Percentiles rank a stretch among this genome's conserved stretches.
These are phyloP conservation scores for Cynocephalus volans DNA, from an alignment of 2,113 vertebrate genomes.

Conservation along the genomic window DNA sequence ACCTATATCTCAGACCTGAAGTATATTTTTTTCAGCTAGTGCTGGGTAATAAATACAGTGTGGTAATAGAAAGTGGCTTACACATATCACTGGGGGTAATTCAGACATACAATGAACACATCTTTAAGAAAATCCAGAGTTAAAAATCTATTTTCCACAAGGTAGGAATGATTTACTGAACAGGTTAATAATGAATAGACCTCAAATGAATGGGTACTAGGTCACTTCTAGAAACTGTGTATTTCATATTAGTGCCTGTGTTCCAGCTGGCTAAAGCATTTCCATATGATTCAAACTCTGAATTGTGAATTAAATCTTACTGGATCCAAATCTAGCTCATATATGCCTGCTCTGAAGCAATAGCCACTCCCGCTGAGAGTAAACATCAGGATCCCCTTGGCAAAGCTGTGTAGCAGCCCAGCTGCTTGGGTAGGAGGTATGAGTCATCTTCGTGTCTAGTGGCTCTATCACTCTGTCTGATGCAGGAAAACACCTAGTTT, in stretches of 20 bases:
- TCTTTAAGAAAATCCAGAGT: constrained; percentile 59
- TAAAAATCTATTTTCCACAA: constrained; percentile 13
- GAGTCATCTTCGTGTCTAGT: constrained; percentile 31
- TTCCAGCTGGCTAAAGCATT: neutral
- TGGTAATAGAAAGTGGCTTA: neutral
- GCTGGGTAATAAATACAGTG: neutral
- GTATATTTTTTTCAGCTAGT: constrained; percentile 30
- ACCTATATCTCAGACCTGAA: constrained; percentile 4
- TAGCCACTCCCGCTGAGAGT: neutral
- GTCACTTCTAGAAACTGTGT: neutral
- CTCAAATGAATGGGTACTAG: neutral
- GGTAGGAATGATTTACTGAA: constrained; percentile 14
- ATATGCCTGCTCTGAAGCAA: neutral
- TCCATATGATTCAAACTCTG: neutral
- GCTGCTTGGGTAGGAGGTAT: neutral
- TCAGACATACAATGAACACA: neutral
- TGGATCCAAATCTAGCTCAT: neutral
- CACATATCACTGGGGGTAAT: neutral
- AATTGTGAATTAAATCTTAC: neutral
- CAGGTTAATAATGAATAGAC: neutral
- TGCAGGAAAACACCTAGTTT: constrained; percentile 17
- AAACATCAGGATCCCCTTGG: neutral
- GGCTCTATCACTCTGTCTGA: neutral
- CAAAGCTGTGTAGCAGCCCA: neutral
- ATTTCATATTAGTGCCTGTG: neutral